Conservation (phyloP, 2,888 invertebrate genomes). For the Fabriciana adippe region DNA sequence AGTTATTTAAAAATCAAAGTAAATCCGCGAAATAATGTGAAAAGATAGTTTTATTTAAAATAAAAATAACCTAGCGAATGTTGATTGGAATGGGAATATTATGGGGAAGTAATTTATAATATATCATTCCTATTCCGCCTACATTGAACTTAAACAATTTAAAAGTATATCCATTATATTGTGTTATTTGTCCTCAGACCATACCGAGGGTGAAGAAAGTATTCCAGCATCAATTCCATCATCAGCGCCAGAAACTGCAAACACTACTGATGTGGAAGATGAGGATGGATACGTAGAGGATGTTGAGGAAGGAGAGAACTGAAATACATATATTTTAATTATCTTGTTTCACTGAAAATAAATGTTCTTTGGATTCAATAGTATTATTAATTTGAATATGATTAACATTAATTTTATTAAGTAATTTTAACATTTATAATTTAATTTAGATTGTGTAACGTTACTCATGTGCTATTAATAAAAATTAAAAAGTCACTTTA, state of each 20-base stretch:
- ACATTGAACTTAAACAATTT: not conserved
- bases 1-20: too few relatives aligned
- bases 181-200: not conserved
- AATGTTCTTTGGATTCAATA: not conserved
- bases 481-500: too few relatives aligned
- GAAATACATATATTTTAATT: not conserved
- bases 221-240: constrained; percentile 46
- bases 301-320: constrained; percentile 34
- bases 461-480: too few relatives aligned
- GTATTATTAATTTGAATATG: too few relatives aligned
- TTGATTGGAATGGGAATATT: too few relatives aligned
- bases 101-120: too few relatives aligned
- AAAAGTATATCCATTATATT: constrained; percentile 34
- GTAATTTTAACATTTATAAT: too few relatives aligned
- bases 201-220: constrained; percentile 48
- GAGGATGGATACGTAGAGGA: constrained; percentile 36
- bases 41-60: too few relatives aligned
- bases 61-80: too few relatives aligned
- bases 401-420: too few relatives aligned
- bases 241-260: constrained; percentile 46
- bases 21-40: too few relatives aligned
- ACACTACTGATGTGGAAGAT: constrained; percentile 52
- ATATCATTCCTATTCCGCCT: not conserved
- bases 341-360: not conserved
- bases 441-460: too few relatives aligned